A percentile compares a stretch with the other conserved stretches of the same genome.
Evolutionary conservation across 2,113 vertebrate genomes (phyloP).

Genomic region (Pyrgilauda ruficollis): DNA sequence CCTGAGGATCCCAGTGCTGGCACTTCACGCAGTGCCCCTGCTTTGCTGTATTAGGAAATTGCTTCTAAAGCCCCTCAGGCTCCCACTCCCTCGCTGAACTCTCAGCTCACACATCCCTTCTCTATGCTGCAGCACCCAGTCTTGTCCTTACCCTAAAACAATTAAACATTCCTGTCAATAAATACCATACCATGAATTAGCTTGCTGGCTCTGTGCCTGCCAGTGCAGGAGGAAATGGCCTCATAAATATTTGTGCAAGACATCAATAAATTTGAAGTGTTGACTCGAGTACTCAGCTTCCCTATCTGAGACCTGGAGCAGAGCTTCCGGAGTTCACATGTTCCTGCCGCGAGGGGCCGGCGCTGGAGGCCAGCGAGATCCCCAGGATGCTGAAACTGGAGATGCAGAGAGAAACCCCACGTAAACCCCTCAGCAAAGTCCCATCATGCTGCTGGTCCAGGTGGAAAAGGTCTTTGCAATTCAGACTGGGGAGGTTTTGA

Average conservation of each 20-base stretch:
- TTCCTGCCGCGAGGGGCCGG: neutral
- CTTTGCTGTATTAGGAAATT: neutral
- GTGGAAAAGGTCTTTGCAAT: neutral
- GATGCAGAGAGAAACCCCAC: conserved; percentile 10
- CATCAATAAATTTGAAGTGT: conserved; percentile 72
- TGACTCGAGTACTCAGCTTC: conserved; percentile 63
- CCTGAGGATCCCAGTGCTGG: neutral
- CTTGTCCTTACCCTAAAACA: neutral
- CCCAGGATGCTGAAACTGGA: conserved; percentile 58
- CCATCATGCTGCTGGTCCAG: neutral
- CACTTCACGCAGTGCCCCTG: rapidly evolving
- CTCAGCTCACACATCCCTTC: neutral
- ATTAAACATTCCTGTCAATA: conserved; percentile 52
- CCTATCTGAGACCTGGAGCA: conserved; percentile 53
- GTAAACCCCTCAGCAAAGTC: neutral
- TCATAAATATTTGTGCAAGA: conserved; percentile 73
- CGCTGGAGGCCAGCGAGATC: neutral
- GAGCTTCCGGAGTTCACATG: conserved; percentile 41
- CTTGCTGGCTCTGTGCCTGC: conserved; percentile 48
- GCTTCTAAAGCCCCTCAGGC: neutral
- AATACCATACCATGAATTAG: conserved; percentile 40
- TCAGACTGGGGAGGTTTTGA: neutral
- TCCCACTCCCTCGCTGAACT: neutral
- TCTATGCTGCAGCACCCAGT: neutral
- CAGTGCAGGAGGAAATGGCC: conserved; percentile 63